Evolutionary conservation across 2,888 invertebrate species (phyloP).

Genomic region (Hydriomena furcata): DNA sequence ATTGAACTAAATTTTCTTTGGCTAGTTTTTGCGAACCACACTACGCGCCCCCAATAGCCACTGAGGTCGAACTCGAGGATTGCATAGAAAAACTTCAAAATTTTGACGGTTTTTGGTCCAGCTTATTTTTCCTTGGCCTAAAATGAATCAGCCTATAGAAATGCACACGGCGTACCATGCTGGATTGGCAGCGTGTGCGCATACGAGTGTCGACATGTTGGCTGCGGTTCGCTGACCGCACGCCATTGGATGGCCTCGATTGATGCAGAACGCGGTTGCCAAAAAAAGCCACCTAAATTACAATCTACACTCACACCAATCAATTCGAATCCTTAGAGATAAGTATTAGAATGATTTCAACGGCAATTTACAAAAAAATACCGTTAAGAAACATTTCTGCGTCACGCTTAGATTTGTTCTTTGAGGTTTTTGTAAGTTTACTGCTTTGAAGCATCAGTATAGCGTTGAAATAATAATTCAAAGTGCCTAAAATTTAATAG

Average conservation of each 20-base stretch:
- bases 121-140: neutral
- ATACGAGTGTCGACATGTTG: slow-evolving; percentile 51
- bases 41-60: too few species aligned
- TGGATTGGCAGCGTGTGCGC: slow-evolving; percentile 40
- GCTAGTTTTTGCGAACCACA: too few species aligned
- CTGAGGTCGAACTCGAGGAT: too few species aligned
- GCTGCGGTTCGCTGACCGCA: slow-evolving; percentile 65
- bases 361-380: slow-evolving; percentile 2
- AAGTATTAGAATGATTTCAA: slow-evolving; percentile 3
- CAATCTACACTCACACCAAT: neutral
- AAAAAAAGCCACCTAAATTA: slow-evolving; percentile 22
- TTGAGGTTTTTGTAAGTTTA: slow-evolving; percentile 14
- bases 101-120: too few species aligned
- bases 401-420: slow-evolving; percentile 17
- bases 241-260: slow-evolving; percentile 39
- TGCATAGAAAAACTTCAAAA: too few species aligned
- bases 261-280: slow-evolving; percentile 29
- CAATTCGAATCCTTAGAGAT: neutral
- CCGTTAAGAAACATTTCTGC: slow-evolving; percentile 14
- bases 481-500: neutral
- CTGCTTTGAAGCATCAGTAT: too few species aligned
- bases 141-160: slow-evolving; percentile 13
- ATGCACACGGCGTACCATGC: slow-evolving; percentile 15
- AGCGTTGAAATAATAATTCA: too few species aligned
- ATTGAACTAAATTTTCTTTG: too few species aligned